Evolutionary conservation across 2,797 vertebrate species (phyloP), one percentile per base, ranked within the genome.

Genomic region (Eulemur rubriventer): DNA sequence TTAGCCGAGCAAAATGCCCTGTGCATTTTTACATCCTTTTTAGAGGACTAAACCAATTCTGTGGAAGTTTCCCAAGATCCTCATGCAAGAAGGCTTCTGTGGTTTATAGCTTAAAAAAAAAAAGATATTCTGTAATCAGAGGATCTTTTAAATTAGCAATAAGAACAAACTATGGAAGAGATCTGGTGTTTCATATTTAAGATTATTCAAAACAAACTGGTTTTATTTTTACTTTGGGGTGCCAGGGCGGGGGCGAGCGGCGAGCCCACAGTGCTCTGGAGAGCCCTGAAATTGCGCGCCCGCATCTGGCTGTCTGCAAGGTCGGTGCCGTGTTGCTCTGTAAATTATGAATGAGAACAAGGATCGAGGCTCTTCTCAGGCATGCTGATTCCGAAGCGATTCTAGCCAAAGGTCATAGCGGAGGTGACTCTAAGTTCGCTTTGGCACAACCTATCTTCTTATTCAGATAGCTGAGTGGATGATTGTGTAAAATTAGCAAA

Each of bases 361-460:
- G 72, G 86, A 48, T 13, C 81, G 92, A 28, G 61, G 61, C 41
- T 55, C 6, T 86, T 55, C 65, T 90, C 43, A 91, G 88, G 50
- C 80, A 13, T 50, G 67, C 38, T 38, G 52, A 84, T 94, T 80
- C 59, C 46, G 90, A 89, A 98, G 86, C 83, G 67, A 95, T 83
- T 93, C 65, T 69, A 97, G 88, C 28, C 95, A 96, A 96, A 91
- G 84, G 76, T 87, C 67, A 38, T 22, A 88, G 72, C 43, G 24
- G 50, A 97, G 80, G 95, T 92, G 79, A 93, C 98, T 98, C 98
- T 98, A 98, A 97, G 94, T 98, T 98, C 96, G 91, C 97, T 95
- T 98, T 33, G 20, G 97, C 97, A 95, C 98, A 98, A 98, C 96
- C 35, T 57, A 93, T 96, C 95, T 98, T 97, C 88, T 98, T 96